These are phyloP conservation scores for Dryobota labecula DNA, from an alignment of 2,888 invertebrate species.

Conservation along the genomic window DNA sequence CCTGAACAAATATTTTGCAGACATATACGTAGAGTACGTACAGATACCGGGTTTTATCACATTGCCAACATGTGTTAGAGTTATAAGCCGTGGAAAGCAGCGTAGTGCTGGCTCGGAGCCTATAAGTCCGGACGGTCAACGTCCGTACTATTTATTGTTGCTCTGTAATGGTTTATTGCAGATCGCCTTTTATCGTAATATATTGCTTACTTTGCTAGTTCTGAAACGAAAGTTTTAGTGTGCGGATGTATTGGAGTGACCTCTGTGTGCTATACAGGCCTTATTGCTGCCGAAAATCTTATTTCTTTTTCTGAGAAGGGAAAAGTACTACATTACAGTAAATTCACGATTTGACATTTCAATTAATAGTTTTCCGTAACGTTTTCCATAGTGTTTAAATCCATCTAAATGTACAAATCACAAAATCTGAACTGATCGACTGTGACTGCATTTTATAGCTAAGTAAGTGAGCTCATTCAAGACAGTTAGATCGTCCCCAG, in stretches of 20 bases:
- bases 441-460: neutral
- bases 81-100: slow-evolving; percentile 61
- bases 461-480: slow-evolving; percentile 33
- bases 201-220: slow-evolving; percentile 61
- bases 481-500: slow-evolving; percentile 22
- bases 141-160: slow-evolving; percentile 65
- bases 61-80: slow-evolving; percentile 59
- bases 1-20: slow-evolving; percentile 56
- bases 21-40: slow-evolving; percentile 51
- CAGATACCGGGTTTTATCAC: slow-evolving; percentile 61
- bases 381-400: neutral
- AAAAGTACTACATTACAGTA: too few species aligned
- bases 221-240: slow-evolving; percentile 52
- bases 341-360: neutral
- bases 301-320: neutral
- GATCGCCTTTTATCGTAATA: slow-evolving; percentile 65
- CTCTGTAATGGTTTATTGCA: slow-evolving; percentile 63
- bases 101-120: slow-evolving; percentile 50
- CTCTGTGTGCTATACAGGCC: slow-evolving; percentile 15
- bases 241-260: slow-evolving; percentile 25
- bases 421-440: neutral
- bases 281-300: neutral
- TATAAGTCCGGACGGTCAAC: slow-evolving; percentile 64
- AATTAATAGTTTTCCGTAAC: neutral
- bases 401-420: neutral